phyloP scores from a whole-genome alignment of 1,140 invertebrate species.

The Octopus sinensis region DNA sequence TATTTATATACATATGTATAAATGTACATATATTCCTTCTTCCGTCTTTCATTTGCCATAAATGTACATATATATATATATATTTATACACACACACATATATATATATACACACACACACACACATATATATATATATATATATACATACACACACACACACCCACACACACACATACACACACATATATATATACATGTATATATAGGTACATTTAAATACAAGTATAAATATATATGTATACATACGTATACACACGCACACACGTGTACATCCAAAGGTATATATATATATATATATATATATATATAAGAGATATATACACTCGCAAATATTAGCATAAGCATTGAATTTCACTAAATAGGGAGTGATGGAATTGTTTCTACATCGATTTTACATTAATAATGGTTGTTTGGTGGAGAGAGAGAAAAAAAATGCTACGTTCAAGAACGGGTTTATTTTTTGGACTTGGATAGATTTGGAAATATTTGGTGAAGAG shows the following conservation, averaged over 20 bases:
- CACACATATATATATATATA: not conserved
- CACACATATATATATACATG: not conserved
- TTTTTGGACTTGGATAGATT: too few relatives aligned
- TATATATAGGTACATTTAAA: not conserved
- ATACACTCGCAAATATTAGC: too few relatives aligned
- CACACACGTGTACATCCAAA: not conserved
- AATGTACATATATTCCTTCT: not conserved
- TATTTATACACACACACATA: not conserved
- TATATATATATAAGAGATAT: too few relatives aligned
- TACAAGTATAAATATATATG: not conserved
- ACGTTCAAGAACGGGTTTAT: too few relatives aligned
- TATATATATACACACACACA: not conserved
- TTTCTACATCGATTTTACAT: too few relatives aligned
- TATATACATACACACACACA: not conserved
- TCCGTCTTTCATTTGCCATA: not conserved
- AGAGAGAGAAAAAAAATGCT: too few relatives aligned
- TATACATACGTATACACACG: not conserved
- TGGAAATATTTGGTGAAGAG: too few relatives aligned
- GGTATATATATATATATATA: not conserved
- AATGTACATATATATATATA: not conserved
- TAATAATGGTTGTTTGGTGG: too few relatives aligned
- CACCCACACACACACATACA: not conserved
- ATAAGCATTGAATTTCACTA: too few relatives aligned
- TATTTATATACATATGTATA: not conserved
- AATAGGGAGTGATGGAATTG: too few relatives aligned